Evolutionary conservation across 2,888 invertebrate genomes (phyloP).

Genomic region (Thymelicus sylvestris): DNA sequence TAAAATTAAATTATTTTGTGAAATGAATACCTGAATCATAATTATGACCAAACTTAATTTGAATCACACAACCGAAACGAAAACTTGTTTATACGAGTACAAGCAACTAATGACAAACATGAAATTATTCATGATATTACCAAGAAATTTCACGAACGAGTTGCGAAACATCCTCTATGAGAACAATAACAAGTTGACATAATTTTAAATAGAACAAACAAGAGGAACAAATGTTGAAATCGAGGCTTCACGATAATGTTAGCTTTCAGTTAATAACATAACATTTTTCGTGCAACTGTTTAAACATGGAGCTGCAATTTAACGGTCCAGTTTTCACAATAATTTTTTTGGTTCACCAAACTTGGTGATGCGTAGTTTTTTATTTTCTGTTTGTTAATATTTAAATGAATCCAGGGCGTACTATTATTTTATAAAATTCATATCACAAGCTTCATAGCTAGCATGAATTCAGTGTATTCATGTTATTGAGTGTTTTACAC

Average conservation of each 20-base stretch:
- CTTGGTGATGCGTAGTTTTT: constrained; percentile 6
- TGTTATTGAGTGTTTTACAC: too few relatives aligned
- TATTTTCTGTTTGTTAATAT: neutral
- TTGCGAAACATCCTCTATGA: constrained; percentile 8
- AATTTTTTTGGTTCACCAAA: constrained; percentile 1
- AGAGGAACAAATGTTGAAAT: constrained; percentile 23
- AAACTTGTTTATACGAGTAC: neutral
- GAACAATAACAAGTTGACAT: constrained; percentile 20
- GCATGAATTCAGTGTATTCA: too few relatives aligned
- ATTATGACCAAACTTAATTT: constrained; percentile 9
- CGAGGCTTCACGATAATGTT: constrained; percentile 7
- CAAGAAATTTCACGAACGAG: constrained; percentile 9
- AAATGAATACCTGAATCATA: constrained; percentile 14
- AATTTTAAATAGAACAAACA: constrained; percentile 20
- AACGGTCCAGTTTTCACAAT: constrained; percentile 21
- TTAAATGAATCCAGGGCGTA: neutral
- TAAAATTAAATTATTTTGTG: neutral
- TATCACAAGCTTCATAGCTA: too few relatives aligned
- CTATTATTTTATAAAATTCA: neutral
- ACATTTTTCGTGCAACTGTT: constrained; percentile 13
- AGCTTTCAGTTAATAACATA: neutral
- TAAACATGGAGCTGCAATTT: constrained; percentile 5
- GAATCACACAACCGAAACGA: constrained; percentile 1
- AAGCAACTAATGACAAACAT: constrained; percentile 6
- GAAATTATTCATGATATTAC: constrained; percentile 16